These are phyloP conservation scores for Capromys pilorides DNA, from an alignment of 2,797 vertebrate genomes.

Conservation along the genomic window DNA sequence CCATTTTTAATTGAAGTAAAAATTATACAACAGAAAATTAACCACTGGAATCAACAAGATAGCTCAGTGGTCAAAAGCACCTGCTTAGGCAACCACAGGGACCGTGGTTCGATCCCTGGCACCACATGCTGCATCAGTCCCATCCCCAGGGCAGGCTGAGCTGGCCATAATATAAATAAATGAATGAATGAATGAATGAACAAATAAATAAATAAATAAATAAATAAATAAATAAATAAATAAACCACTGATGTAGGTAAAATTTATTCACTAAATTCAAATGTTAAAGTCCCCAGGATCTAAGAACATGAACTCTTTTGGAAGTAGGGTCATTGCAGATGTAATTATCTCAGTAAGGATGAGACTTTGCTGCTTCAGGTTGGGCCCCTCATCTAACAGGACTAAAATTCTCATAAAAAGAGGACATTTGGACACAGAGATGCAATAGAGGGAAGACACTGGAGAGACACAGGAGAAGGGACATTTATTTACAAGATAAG, in stretches of 20 bases:
- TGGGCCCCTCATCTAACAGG: background rate
- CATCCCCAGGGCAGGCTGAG: no score
- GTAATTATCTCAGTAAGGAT: background rate
- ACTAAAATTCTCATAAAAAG: background rate
- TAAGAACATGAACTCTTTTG: background rate
- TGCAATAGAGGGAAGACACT: background rate
- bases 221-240: no score
- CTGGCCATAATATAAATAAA: no score
- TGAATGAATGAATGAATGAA: no score
- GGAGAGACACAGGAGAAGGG: no score
- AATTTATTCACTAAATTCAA: background rate
- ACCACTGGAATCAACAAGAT: no score
- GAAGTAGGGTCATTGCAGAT: background rate
- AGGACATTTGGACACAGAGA: background rate
- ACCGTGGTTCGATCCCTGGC: no score
- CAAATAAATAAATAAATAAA: no score
- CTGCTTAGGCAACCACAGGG: no score
- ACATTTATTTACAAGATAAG: background rate
- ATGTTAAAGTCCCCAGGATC: background rate
- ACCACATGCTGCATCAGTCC: no score
- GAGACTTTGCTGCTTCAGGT: background rate
- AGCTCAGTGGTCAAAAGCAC: no score
- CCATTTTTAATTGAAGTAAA: background rate
- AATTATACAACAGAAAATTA: background rate
- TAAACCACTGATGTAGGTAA: no score